Conservation (phyloP, 2,113 vertebrate genomes). For the Aphelocoma coerulescens region DNA sequence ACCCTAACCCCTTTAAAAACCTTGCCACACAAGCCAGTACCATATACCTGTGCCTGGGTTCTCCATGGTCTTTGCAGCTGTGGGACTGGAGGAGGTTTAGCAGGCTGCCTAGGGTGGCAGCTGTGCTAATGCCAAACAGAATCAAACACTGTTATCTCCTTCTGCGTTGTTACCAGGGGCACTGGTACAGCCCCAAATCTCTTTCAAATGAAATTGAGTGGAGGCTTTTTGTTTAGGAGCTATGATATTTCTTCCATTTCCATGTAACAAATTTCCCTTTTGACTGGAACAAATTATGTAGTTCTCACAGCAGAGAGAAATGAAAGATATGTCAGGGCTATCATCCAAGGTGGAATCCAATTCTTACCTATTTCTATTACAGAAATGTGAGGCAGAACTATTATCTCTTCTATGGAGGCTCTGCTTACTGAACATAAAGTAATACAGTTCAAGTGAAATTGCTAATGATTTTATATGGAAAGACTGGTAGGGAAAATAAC, state of each 20-base stretch:
- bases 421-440: background rate
- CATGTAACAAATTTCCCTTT: background rate
- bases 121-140: background rate
- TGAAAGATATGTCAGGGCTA: background rate
- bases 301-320: background rate
- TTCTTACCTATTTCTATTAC: slow-evolving; percentile 15
- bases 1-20: background rate
- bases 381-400: background rate
- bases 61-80: background rate
- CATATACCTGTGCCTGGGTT: background rate
- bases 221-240: background rate
- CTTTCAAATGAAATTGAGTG: background rate
- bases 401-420: background rate
- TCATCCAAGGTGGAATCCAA: background rate
- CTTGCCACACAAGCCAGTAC: background rate
- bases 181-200: background rate
- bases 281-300: background rate
- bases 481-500: background rate
- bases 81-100: background rate
- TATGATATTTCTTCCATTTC: background rate
- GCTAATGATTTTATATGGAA: background rate
- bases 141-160: background rate
- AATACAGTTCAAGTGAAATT: background rate
- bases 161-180: background rate
- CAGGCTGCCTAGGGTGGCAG: background rate